phyloP scores from a whole-genome alignment of 2,797 vertebrate species.

The Malurus splendens region DNA sequence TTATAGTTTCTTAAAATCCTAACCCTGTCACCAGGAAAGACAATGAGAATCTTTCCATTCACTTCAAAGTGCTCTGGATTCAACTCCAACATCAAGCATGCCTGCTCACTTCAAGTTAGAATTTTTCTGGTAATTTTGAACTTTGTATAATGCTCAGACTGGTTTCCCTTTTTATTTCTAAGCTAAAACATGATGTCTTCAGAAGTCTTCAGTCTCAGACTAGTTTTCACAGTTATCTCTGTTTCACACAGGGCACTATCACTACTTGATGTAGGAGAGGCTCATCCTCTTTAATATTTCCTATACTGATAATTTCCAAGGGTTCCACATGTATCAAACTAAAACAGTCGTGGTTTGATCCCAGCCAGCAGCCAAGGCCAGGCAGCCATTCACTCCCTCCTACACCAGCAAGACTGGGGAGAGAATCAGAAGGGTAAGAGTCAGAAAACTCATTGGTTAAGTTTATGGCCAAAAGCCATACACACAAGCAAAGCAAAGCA shows the following conservation, averaged over 20 bases:
- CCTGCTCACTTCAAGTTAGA: background rate
- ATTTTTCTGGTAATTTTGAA: background rate
- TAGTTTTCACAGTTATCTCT: background rate
- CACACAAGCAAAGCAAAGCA: background rate
- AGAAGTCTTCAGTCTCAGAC: background rate
- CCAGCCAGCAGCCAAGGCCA: background rate
- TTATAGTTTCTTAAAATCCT: background rate
- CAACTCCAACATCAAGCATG: background rate
- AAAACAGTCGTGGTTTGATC: background rate
- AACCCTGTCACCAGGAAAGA: background rate
- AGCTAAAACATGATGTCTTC: background rate
- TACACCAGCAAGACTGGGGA: fast-evolving
- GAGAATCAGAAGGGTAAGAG: background rate
- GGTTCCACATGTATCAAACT: background rate
- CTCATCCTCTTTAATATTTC: background rate
- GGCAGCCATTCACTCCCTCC: fast-evolving
- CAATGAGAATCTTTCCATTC: background rate
- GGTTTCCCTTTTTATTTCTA: background rate
- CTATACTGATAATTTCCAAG: background rate
- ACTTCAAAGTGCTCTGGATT: background rate
- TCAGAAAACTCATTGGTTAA: background rate
- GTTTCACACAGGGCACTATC: background rate
- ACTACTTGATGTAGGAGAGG: background rate
- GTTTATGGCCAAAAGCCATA: background rate
- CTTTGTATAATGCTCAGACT: background rate